Evolutionary conservation across 2,113 vertebrate genomes (phyloP), one percentile per base, ranked within the genome.

Genomic region (Silurus meridionalis): DNA sequence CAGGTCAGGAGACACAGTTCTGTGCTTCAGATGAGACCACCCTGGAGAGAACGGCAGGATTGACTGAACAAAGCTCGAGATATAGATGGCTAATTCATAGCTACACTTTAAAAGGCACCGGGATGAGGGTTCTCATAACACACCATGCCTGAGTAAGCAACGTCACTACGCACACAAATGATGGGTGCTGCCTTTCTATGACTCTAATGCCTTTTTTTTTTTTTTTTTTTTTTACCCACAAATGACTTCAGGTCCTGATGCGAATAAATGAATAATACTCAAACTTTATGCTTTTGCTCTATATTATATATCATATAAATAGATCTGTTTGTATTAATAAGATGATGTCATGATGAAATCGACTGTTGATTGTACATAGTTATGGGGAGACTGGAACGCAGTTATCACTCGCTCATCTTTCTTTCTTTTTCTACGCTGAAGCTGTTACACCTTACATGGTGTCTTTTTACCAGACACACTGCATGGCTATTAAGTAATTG

Each of bases 11-110:
- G 80, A 86, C 86, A 71, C 28, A 85, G 83, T 75, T 88, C 87
- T 87, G 85, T 60, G 66, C 85, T 89, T 86, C 57, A 84, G 81
- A 84, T 5, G 48, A 86, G 89, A 90, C 89, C 89, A 90, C 89
- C 89, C 86, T 28, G 55, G 81, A 87, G 87, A 83, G 55, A 72
- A 86, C 28, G 23, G 52, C 25, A 23, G 48, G 46, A 78, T 81
- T 88, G 67, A 78, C 82, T 84, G 80, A 84, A 86, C 46, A 89
- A 84, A 86, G 85, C 60, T 21, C 5, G 67, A 58, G 89, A 89
- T 89, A 88, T 86, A 87, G 89, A n/a, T 60, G 66, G 17, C 84
- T 72, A 87, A 69, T 78, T 82, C 85, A 88, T 80, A 87, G 85
- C 78, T 86, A 81, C 88, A 86, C 80, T 88, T 90, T 79, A 82